A percentile compares a stretch with the other conserved stretches of the same genome.
Conservation (phyloP, 2,888 invertebrate genomes). For the Leucophenga montana region DNA sequence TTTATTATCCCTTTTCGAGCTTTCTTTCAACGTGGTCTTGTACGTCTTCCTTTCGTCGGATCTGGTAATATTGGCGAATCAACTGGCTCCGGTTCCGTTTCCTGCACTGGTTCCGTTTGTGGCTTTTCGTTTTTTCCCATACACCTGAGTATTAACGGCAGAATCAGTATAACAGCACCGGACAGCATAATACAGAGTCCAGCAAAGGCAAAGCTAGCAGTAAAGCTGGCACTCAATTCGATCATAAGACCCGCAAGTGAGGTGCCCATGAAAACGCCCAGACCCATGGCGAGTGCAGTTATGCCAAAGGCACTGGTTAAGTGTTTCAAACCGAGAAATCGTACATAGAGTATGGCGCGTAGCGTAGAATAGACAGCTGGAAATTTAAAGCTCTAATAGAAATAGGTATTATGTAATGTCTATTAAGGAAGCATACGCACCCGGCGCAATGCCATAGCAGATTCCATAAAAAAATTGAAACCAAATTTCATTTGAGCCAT, state of each 20-base stretch:
- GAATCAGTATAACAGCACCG: conserved; percentile 55
- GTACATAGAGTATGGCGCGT: conserved; percentile 84
- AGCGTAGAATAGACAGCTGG: conserved; percentile 84
- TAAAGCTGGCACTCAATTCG: conserved; percentile 47
- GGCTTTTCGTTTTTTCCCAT: too few relatives aligned
- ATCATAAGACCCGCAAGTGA: conserved; percentile 70
- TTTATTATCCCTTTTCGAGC: conserved; percentile 5
- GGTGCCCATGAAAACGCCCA: conserved; percentile 80
- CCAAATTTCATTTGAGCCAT: conserved; percentile 63
- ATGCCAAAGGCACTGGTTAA: conserved; percentile 87
- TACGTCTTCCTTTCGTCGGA: too few relatives aligned
- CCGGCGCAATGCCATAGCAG: conserved; percentile 63
- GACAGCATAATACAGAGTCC: conserved; percentile 60
- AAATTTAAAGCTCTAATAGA: neutral
- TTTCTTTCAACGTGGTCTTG: too few relatives aligned
- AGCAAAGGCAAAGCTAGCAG: conserved; percentile 58
- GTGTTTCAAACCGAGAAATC: conserved; percentile 82
- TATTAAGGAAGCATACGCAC: conserved; percentile 39
- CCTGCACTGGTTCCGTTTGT: too few relatives aligned
- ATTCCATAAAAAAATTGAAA: conserved; percentile 63
- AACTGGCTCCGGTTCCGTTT: too few relatives aligned
- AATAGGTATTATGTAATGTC: neutral
- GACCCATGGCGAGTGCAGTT: conserved; percentile 82
- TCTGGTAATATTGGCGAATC: too few relatives aligned
- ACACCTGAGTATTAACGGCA: conserved; percentile 44